Base-by-base conservation (phyloP, 2,113 vertebrate genomes). In the Cnemophilus loriae region DNA sequence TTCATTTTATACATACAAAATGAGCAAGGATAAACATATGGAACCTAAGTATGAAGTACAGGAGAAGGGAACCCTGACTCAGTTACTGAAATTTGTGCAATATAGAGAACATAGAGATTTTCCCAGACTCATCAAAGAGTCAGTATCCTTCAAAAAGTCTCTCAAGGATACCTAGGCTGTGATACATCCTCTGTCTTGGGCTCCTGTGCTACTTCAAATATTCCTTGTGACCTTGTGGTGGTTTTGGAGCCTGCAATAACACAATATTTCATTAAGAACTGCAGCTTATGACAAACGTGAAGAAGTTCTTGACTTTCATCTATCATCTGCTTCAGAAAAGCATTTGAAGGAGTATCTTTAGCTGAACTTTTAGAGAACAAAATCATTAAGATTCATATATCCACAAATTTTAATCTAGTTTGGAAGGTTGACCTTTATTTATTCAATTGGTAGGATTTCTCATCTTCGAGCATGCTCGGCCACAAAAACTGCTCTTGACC, bases 341-440 rank as follows among this genome's bases (percentile, higher is more conserved):
- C 13, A 23, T 87, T 75, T 89, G 59, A 94, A 95, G 41, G 42
- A 83, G 14, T 16, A 80, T 39, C 37, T 76, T 19, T 74, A 71
- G 11, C 11, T 89, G 89, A 95, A 89, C 70, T 75, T 93, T 50
- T 15, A 7, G 74, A 83, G 67, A 86, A 93, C 49, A 8, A 83
- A 87, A 81, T 61, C 44, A 89, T 96, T 89, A 80, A 83, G 70
- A 95, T 93, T 95, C 77, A 77, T 80, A 53, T 80, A 84, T 77
- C 77, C 22, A n/a, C 16, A 70, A 74, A 15, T 77, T 95, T 82
- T 91, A 93, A 94, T 92, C 56, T 85, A 73, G 56, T 92, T 87
- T 85, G 75, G 57, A 83, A 61, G 50, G 21, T 4, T 95, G 80
- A 94, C 80, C 80, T 97, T 93, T 94, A 94, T 87, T 95, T 94